Conservation (phyloP, 30 jellyfish, hydroid and myxozoan species). For the Chrysaora quinquecirrha region DNA sequence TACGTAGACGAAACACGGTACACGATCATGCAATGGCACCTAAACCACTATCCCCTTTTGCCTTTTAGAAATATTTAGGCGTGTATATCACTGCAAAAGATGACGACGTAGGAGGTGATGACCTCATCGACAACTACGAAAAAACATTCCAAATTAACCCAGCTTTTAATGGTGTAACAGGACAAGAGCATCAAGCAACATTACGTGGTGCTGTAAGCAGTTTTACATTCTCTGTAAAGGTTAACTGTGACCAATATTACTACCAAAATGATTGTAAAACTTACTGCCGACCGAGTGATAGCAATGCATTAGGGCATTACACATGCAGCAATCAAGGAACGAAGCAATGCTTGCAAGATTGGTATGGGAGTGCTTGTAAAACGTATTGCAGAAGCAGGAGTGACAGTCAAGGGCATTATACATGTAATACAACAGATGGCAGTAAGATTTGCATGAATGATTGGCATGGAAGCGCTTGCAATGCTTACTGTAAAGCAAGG, state of each 20-base stretch:
- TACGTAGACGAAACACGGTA: too few relatives aligned
- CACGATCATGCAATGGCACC: too few relatives aligned
- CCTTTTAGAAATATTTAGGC: slow-evolving; percentile 30
- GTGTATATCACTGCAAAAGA: slow-evolving; percentile 34
- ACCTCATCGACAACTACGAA: slow-evolving; percentile 34
- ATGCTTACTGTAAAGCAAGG: slow-evolving; percentile 7
- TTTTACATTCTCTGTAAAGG: slow-evolving; percentile 6
- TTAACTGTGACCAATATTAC: slow-evolving; percentile 35
- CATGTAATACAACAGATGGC: slow-evolving; percentile 44
- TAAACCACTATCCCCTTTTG: slow-evolving; percentile 5
- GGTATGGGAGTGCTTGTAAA: slow-evolving; percentile 49
- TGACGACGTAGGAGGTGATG: slow-evolving; percentile 39
- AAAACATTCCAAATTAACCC: not conserved
- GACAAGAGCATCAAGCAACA: not conserved
- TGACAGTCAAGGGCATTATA: slow-evolving; percentile 52
- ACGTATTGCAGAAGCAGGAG: slow-evolving; percentile 19
- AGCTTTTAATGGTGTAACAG: slow-evolving; percentile 19
- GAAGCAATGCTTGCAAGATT: slow-evolving; percentile 24
- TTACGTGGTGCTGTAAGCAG: not conserved
- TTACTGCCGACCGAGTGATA: slow-evolving; percentile 36
- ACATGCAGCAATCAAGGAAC: slow-evolving; percentile 19
- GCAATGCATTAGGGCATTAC: slow-evolving; percentile 30
- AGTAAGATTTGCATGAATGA: slow-evolving; percentile 19
- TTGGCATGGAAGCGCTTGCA: slow-evolving; percentile 48
- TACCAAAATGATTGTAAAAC: slow-evolving; percentile 37